Evolutionary conservation across 2,797 vertebrate species (phyloP).

Genomic region (Lithobates pipiens): DNA sequence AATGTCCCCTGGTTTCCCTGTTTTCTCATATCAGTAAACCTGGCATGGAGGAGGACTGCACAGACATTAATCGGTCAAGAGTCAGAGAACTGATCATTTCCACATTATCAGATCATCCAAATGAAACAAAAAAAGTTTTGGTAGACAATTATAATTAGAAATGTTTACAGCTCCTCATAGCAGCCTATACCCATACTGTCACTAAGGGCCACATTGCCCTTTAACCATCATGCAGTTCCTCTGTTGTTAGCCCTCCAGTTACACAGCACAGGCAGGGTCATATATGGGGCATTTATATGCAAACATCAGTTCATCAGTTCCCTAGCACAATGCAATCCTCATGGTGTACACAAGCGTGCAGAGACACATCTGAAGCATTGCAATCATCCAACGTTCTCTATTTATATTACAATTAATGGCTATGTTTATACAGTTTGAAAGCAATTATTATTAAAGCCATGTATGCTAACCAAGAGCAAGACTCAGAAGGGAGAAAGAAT

Average conservation of each 20-base stretch:
- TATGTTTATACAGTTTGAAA: constrained; percentile 24
- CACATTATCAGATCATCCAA: too few relatives aligned
- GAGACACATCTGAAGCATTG: background rate
- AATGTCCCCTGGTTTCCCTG: too few relatives aligned
- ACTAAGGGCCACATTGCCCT: too few relatives aligned
- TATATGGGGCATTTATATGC: background rate
- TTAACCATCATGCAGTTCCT: background rate
- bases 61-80: too few relatives aligned
- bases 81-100: too few relatives aligned
- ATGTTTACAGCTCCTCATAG: too few relatives aligned
- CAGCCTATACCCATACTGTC: too few relatives aligned
- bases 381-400: constrained; percentile 5
- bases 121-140: too few relatives aligned
- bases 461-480: background rate
- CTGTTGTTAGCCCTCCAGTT: background rate
- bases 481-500: constrained; percentile 1
- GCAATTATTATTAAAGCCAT: constrained; percentile 8
- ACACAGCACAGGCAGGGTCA: background rate
- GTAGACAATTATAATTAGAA: too few relatives aligned
- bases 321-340: background rate
- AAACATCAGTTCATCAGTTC: background rate
- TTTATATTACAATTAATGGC: constrained; percentile 37
- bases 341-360: constrained; percentile 5
- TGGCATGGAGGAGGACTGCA: too few relatives aligned
- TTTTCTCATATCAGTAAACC: too few relatives aligned